Evolutionary conservation across 64 coral and sea anemone genomes (phyloP).

Genomic region (Dendrophyllia cribrosa): DNA sequence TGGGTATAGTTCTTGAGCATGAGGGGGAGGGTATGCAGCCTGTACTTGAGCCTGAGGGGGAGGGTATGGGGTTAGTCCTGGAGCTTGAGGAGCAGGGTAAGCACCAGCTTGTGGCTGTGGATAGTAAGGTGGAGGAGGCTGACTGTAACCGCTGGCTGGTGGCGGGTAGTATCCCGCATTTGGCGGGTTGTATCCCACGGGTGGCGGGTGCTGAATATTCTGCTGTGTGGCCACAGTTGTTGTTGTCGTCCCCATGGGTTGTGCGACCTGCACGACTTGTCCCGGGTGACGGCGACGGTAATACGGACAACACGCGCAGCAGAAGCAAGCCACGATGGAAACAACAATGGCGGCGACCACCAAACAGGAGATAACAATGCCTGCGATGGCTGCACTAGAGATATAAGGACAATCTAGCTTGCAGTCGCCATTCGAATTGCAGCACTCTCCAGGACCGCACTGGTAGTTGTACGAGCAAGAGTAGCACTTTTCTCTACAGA

Average conservation of each 20-base stretch:
- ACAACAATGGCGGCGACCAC: not conserved
- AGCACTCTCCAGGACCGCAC: not conserved
- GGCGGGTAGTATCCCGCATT: not conserved
- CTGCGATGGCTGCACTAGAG: not conserved
- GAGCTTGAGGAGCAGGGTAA: not conserved
- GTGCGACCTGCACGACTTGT: not conserved
- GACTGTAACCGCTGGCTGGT: not conserved
- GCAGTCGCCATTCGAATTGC: not conserved
- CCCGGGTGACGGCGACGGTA: not conserved
- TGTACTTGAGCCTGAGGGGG: not conserved
- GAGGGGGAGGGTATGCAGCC: not conserved
- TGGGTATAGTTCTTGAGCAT: not conserved
- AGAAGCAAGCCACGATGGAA: constrained; percentile 10
- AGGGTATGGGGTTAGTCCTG: no score
- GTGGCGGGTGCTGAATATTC: not conserved
- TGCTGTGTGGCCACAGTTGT: not conserved
- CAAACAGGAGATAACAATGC: not conserved
- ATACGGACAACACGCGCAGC: constrained; percentile 30
- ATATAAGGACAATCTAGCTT: not conserved
- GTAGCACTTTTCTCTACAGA: not conserved
- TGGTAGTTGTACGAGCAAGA: not conserved
- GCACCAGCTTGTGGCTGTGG: not conserved
- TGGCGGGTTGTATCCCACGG: not conserved
- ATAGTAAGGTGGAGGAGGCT: not conserved
- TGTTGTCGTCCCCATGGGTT: not conserved